phyloP scores from a whole-genome alignment of 2,113 vertebrate genomes.

The Tragelaphus strepsiceros region DNA sequence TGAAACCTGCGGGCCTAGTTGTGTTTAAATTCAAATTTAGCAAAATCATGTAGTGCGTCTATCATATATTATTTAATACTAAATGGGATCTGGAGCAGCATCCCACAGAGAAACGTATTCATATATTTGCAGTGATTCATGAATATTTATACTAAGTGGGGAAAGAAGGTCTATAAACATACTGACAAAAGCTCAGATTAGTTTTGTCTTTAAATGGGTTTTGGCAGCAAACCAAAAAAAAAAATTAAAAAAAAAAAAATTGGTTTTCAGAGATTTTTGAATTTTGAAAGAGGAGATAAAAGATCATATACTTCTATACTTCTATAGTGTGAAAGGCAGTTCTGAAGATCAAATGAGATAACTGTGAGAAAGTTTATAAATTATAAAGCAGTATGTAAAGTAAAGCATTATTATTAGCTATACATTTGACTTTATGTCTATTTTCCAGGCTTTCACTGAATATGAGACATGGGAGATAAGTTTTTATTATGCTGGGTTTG shows the following conservation, averaged over 20 bases:
- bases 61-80: neutral
- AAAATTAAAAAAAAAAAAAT: neutral
- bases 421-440: neutral
- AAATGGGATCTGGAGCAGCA: neutral
- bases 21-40: neutral
- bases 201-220: conserved; percentile 36
- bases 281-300: conserved; percentile 4
- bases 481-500: neutral
- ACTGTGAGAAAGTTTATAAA: neutral
- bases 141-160: neutral
- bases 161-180: neutral
- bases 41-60: neutral
- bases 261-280: neutral
- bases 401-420: neutral
- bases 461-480: neutral
- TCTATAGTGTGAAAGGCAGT: neutral
- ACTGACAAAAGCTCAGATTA: neutral
- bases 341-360: neutral
- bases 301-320: neutral
- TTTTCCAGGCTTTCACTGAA: neutral
- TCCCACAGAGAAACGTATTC: neutral
- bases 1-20: neutral
- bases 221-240: neutral
- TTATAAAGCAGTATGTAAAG: neutral
- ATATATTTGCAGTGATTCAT: neutral